Evolutionary conservation across 2,797 vertebrate genomes (phyloP).

Genomic region (Gambelia wislizenii): DNA sequence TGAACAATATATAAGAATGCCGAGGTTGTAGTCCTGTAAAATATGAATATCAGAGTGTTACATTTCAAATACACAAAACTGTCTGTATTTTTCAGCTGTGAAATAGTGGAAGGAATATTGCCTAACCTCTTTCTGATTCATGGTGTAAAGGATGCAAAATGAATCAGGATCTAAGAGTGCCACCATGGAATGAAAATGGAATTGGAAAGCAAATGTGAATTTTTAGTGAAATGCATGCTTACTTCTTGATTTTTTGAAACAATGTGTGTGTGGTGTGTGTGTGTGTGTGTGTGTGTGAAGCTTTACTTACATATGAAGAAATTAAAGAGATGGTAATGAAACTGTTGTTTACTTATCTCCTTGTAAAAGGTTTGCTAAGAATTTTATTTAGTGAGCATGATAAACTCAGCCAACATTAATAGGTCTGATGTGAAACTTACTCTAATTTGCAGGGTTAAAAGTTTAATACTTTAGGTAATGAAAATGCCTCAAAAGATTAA

Average conservation of each 20-base stretch:
- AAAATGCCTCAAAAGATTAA: slow-evolving; percentile 28
- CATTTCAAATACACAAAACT: neutral
- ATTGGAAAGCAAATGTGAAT: neutral
- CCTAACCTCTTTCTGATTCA: neutral
- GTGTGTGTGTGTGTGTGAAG: too few relatives aligned
- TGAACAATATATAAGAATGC: neutral
- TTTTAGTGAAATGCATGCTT: neutral
- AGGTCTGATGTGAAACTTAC: slow-evolving; percentile 3
- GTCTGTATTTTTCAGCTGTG: neutral
- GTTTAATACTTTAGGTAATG: neutral
- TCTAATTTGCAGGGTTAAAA: neutral
- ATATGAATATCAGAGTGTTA: too few relatives aligned
- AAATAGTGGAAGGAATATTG: neutral
- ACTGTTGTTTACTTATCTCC: neutral
- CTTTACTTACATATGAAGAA: neutral
- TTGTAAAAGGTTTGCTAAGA: neutral
- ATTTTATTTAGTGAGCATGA: slow-evolving; percentile 35
- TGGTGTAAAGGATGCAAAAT: slow-evolving; percentile 7
- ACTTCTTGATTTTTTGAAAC: neutral
- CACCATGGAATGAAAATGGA: neutral
- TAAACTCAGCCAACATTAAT: neutral
- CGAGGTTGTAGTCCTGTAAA: neutral
- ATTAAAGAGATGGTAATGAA: neutral
- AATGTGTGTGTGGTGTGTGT: too few relatives aligned
- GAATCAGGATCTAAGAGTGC: neutral